Base-by-base conservation (phyloP, 2,113 vertebrate species). In the Strigops habroptila region DNA sequence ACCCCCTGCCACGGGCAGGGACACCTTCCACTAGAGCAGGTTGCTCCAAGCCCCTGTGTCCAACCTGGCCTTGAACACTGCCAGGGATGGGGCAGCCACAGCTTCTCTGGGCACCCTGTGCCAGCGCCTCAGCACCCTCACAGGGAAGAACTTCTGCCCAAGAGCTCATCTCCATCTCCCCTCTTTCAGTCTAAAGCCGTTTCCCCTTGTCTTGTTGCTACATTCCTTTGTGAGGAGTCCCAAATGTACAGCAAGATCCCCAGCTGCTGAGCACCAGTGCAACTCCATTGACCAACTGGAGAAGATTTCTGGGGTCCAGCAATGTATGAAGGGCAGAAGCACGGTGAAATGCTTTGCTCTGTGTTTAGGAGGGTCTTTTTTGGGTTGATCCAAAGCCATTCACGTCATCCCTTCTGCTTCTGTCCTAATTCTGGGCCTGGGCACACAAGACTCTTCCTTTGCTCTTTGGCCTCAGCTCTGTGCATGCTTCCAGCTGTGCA, bases 101-200 rank as follows among this genome's bases (percentile, higher is more conserved):
- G 21, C 57, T n/a, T n/a, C 57, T 23, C 57, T n/a, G 57, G 33
- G 57, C 14, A n/a, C 21, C 57, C 57, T 59, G 57, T 59, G 57
- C 33, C 21, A 23, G 33, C 0, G 6, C 33, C 57, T 59, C 33
- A 10, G 22, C 57, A 35, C 33, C 57, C 22, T 35, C 57, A 23
- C 1, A 59, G 33, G 1, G 1, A 16, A 24, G 33, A 59, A 2
- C 33, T 16, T 59, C 33, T 59, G 2, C 33, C 57, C 35, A 23
- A 59, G 10, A 14, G n/a, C 57, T 59, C n/a, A 59, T 24, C 9
- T 23, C 14, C 14, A 10, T n/a, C 55, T 59, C 14, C 21, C 55
- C 14, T 16, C 57, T 59, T 21, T 5, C 57, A 59, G 33, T 23
- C 9, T 35, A 35, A 59, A 59, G 57, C 57, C 55, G 22, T n/a